A percentile compares a stretch with the other conserved stretches of the same genome.
Evolutionary conservation across 2,888 invertebrate species (phyloP).

Genomic region (Arctia plantaginis): DNA sequence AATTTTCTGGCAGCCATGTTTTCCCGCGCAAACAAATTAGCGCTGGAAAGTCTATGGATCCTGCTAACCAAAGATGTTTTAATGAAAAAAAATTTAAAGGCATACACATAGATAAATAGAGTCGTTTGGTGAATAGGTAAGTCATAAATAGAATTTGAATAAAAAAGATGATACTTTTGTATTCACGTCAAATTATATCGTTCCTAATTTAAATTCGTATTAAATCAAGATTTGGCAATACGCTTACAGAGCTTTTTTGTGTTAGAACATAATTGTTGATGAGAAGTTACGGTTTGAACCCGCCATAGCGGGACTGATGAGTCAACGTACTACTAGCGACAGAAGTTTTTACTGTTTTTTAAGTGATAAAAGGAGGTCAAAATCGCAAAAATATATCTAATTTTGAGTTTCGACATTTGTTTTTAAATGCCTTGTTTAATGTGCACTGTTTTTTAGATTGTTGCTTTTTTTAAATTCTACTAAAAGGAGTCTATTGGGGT

Average conservation of each 20-base stretch:
- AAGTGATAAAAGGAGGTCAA: constrained; percentile 37
- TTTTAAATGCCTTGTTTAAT: background rate
- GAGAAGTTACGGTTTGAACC: constrained; percentile 39
- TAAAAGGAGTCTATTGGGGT: too few species aligned
- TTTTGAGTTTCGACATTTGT: background rate
- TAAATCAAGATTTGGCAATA: constrained; percentile 34
- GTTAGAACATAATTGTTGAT: constrained; percentile 39
- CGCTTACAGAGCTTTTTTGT: constrained; percentile 28
- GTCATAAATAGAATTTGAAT: background rate
- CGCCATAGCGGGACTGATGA: constrained; percentile 42
- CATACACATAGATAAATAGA: too few species aligned
- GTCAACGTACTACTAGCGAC: constrained; percentile 37
- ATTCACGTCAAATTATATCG: constrained; percentile 3
- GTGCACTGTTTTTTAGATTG: background rate
- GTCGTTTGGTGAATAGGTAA: background rate
- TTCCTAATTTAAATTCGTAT: constrained; percentile 25
- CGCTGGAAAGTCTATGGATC: background rate
- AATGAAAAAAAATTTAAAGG: background rate
- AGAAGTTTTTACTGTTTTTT: constrained; percentile 35
- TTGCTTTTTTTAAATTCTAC: too few species aligned
- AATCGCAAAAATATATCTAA: constrained; percentile 4
- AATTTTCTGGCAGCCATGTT: background rate
- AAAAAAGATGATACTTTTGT: background rate
- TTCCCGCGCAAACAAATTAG: background rate
- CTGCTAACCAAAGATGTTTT: background rate